Evolutionary conservation across 64 coral and sea anemone genomes (phyloP).

Genomic region (Exaiptasia diaphana): DNA sequence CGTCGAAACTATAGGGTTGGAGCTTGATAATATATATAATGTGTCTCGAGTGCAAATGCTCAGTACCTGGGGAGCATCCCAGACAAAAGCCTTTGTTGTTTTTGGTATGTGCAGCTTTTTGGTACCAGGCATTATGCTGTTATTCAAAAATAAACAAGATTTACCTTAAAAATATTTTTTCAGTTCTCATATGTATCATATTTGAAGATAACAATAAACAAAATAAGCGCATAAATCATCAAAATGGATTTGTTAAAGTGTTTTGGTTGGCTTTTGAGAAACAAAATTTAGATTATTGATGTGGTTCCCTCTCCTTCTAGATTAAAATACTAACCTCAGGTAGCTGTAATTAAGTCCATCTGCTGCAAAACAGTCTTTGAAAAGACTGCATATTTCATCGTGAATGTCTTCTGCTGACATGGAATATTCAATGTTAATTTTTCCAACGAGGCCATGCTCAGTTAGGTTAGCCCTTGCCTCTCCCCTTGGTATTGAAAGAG

Average conservation of each 20-base stretch:
- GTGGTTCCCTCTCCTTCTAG: neutral
- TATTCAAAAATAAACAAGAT: neutral
- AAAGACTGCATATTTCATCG: neutral
- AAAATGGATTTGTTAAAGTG: too few species aligned
- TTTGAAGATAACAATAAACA: neutral
- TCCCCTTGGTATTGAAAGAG: neutral
- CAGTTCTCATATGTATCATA: neutral
- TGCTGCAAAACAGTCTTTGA: neutral
- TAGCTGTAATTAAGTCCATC: neutral
- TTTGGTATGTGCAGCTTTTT: neutral
- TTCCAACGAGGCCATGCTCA: neutral
- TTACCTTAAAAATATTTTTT: neutral
- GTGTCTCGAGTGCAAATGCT: neutral
- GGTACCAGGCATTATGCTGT: neutral
- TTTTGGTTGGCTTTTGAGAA: too few species aligned
- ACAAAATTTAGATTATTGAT: too few species aligned
- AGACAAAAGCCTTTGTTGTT: neutral
- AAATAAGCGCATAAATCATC: neutral
- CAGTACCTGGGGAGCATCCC: neutral
- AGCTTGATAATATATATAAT: neutral
- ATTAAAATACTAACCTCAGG: neutral
- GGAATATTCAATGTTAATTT: neutral
- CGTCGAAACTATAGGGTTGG: too few species aligned
- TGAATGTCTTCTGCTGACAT: neutral
- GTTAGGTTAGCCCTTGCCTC: neutral